phyloP scores from a whole-genome alignment of 2,113 vertebrate species.

The Onychostoma macrolepis region DNA sequence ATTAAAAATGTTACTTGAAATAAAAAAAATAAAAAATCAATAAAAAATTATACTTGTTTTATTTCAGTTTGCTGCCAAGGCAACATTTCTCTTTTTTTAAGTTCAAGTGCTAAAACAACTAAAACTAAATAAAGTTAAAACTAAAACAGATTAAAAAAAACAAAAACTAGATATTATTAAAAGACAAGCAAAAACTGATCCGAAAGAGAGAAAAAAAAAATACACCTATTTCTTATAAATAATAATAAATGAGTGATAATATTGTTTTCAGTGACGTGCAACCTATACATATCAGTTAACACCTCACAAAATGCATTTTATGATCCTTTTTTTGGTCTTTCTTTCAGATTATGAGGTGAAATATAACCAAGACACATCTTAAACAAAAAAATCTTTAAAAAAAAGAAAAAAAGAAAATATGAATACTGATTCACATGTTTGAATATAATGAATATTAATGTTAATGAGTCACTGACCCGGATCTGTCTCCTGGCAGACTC shows the following conservation, averaged over 20 bases:
- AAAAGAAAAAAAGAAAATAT: background rate
- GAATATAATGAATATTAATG: background rate
- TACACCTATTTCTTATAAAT: too few species aligned
- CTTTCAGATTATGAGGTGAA: too few species aligned
- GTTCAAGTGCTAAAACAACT: background rate
- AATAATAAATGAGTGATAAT: too few species aligned
- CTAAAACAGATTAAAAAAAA: background rate
- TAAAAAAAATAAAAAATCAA: background rate
- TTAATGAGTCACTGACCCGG: constrained; percentile 68
- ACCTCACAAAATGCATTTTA: too few species aligned
- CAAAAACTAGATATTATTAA: background rate
- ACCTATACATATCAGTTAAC: too few species aligned
- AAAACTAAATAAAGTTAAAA: background rate
- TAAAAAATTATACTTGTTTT: background rate
- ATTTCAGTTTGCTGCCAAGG: background rate
- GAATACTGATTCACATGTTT: background rate
- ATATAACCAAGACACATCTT: too few species aligned
- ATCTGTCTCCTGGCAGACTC: constrained; percentile 78
- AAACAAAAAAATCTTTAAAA: too few species aligned
- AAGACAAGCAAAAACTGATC: background rate
- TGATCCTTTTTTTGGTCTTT: too few species aligned
- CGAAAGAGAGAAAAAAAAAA: background rate
- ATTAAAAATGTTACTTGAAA: too few species aligned
- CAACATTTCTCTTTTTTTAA: background rate
- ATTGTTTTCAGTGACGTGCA: too few species aligned